Conservation (phyloP, 2,113 vertebrate genomes). For the Copsychus sechellarum region DNA sequence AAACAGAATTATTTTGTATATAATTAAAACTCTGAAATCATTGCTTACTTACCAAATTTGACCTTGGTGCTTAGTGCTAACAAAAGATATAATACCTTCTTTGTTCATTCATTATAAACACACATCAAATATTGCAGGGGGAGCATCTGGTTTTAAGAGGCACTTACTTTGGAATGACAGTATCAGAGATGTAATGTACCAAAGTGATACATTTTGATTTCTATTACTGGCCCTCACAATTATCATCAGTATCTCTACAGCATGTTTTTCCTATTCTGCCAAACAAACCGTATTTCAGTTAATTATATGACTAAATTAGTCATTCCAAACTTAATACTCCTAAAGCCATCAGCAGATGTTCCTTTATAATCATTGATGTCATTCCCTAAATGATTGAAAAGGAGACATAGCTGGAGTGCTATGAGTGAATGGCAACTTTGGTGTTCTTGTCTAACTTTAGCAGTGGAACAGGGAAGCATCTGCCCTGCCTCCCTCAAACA, state of each 20-base stretch:
- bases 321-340: slow-evolving; percentile 60
- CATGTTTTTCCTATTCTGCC: slow-evolving; percentile 37
- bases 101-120: slow-evolving; percentile 1
- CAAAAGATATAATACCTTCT: neutral
- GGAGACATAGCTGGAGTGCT: neutral
- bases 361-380: slow-evolving; percentile 33
- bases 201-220: slow-evolving; percentile 42
- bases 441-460: neutral
- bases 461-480: neutral
- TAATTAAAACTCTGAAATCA: neutral
- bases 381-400: slow-evolving; percentile 20
- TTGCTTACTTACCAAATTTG: neutral
- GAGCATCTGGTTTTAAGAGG: slow-evolving; percentile 63
- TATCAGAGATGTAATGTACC: neutral
- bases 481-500: neutral
- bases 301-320: slow-evolving; percentile 61
- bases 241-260: slow-evolving; percentile 50
- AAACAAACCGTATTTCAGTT: slow-evolving; percentile 54
- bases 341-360: slow-evolving; percentile 68
- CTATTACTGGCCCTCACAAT: slow-evolving; percentile 56
- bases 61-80: slow-evolving; percentile 21
- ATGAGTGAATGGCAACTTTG: slow-evolving; percentile 15
- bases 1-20: neutral
- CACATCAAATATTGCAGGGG: slow-evolving; percentile 19
- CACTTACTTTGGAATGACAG: slow-evolving; percentile 46